Evolutionary conservation across 2,113 vertebrate genomes (phyloP), one percentile per base, ranked within the genome.

Genomic region (Peromyscus polionotus): DNA sequence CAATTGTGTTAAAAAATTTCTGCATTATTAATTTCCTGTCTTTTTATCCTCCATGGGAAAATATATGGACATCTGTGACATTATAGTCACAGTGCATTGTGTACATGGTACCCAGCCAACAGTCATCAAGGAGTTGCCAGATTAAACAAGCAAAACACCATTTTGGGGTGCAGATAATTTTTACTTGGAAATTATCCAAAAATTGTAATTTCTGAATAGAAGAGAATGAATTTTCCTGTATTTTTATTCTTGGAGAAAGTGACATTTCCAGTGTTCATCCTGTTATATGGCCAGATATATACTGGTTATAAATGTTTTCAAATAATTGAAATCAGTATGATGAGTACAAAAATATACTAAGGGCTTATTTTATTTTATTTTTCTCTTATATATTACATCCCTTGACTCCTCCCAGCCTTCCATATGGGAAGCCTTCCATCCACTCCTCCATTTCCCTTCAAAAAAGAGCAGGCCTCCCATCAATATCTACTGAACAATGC

Each of bases 321-420:
- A 36, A 72, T 70, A 31, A 70, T 14, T n/a, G 19, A n/a, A 88
- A 54, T 88, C 10, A 70, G 33, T n/a, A 70, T 36, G 68, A 51
- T 54, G 45, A 54, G 33, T 24, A 26, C 6, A 88, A n/a, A n/a
- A 51, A 70, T n/a, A 51, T n/a, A n/a, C 33, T 10, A 10, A 24
- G 11, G 67, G 90, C 67, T 83, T 95, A 65, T 91, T 94, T 91
- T 72, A n/a, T n/a, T 72, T n/a, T 39, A n/a, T 72, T 72, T 33
- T 70, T 70, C 17, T 39, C 36, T 39, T 19, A 72, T 72, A 72
- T 16, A 72, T 8, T 72, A 72, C 1, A 20, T 72, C 36, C 36
- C 70, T 72, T 72, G 16, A 72, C 33, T 72, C 19, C 19, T 72
- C 36, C 70, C 36, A 72, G 70, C 54, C 54, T 54, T 54, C 54